Evolutionary conservation across 1,140 invertebrate genomes (phyloP).

Genomic region (Drosophila sproati): DNA sequence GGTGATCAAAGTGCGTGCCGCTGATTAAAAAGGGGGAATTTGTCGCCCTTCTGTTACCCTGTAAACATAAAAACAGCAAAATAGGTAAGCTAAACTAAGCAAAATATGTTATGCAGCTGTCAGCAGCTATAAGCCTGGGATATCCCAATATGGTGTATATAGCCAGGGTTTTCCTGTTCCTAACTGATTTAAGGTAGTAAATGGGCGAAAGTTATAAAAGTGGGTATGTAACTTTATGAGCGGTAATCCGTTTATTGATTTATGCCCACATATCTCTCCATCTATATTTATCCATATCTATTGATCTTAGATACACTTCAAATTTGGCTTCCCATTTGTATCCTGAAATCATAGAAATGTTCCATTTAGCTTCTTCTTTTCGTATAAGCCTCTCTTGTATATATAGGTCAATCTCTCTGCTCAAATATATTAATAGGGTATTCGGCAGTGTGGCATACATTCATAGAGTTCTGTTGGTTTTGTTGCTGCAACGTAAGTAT

Average conservation of each 20-base stretch:
- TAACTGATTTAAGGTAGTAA: neutral
- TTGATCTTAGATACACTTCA: too few relatives aligned
- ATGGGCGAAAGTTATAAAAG: neutral
- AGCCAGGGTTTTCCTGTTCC: neutral
- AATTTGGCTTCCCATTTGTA: too few relatives aligned
- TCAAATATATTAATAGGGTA: slow-evolving; percentile 15
- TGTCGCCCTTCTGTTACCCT: slow-evolving; percentile 72
- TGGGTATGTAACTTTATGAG: too few relatives aligned
- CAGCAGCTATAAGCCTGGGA: neutral
- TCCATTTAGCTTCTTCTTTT: too few relatives aligned
- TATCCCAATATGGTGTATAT: neutral
- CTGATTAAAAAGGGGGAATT: slow-evolving; percentile 81
- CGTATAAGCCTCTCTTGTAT: too few relatives aligned
- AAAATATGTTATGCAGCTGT: neutral
- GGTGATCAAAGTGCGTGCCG: slow-evolving; percentile 76
- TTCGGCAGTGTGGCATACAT: neutral
- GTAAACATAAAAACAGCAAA: neutral
- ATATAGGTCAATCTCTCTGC: neutral
- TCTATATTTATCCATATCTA: too few relatives aligned
- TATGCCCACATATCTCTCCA: too few relatives aligned
- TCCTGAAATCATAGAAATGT: too few relatives aligned
- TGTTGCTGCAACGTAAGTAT: slow-evolving; percentile 57
- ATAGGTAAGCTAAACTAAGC: slow-evolving; percentile 1
- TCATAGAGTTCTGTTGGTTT: neutral
- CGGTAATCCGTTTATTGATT: too few relatives aligned